phyloP scores from a whole-genome alignment of 2,797 vertebrate species.

The Anguilla anguilla region DNA sequence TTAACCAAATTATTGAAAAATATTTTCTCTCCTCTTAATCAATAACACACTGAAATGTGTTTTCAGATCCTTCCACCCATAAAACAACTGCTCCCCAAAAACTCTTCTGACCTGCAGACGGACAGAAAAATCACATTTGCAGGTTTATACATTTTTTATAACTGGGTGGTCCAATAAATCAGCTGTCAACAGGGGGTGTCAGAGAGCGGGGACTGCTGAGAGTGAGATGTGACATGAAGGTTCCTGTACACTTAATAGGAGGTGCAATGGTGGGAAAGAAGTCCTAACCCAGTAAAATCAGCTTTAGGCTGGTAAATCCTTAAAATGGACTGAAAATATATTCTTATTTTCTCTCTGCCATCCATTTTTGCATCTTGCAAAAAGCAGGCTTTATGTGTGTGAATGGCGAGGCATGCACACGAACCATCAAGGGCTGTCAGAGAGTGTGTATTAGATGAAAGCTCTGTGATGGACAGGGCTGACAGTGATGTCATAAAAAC shows the following conservation, averaged over 20 bases:
- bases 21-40: no score
- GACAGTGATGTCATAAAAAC: constrained; percentile 38
- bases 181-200: neutral
- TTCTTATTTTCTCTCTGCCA: neutral
- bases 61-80: no score
- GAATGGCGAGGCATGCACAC: neutral
- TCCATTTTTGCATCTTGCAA: neutral
- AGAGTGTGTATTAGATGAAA: neutral
- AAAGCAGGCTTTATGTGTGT: neutral
- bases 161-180: neutral
- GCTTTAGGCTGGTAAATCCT: neutral
- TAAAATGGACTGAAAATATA: neutral
- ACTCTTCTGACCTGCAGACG: no score
- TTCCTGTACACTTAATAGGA: neutral
- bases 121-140: neutral
- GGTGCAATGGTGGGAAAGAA: neutral
- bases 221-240: neutral
- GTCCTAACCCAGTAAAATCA: neutral
- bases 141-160: no score
- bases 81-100: no score
- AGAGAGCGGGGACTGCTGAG: neutral
- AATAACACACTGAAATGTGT: no score
- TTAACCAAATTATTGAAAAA: neutral
- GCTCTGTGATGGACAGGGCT: constrained; percentile 22
- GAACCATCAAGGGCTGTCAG: neutral